Evolutionary conservation across 2,888 invertebrate species (phyloP).

Genomic region (Xanthostigma xanthostigma): DNA sequence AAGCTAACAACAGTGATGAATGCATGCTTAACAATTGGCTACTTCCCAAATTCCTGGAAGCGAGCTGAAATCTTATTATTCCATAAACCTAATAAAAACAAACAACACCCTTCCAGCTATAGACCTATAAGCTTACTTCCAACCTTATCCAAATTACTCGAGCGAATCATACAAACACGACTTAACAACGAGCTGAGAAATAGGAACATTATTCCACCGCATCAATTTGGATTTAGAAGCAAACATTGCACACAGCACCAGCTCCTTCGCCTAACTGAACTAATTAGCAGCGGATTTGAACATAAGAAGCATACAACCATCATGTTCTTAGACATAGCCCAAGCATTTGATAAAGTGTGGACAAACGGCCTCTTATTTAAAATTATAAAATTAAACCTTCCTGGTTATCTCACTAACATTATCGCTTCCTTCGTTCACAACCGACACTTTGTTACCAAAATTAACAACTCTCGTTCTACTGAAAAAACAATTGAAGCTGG

Average conservation of each 20-base stretch:
- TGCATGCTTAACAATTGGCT: too few relatives aligned
- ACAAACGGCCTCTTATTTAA: constrained; percentile 16
- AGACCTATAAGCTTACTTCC: constrained; percentile 16
- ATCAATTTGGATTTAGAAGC: constrained; percentile 19
- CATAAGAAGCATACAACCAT: constrained; percentile 13
- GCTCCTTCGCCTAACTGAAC: constrained; percentile 13
- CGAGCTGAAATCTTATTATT: constrained; percentile 11
- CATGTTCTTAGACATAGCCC: constrained; percentile 16
- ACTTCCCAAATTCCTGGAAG: constrained; percentile 15
- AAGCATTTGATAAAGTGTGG: constrained; percentile 19
- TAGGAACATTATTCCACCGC: constrained; percentile 6
- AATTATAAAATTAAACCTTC: too few relatives aligned
- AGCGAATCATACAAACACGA: constrained; percentile 9
- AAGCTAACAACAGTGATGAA: too few relatives aligned
- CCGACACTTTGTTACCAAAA: constrained; percentile 11
- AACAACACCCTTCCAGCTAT: constrained; percentile 11
- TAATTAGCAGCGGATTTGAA: constrained; percentile 12
- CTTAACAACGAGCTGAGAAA: constrained; percentile 5
- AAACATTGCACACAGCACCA: constrained; percentile 17
- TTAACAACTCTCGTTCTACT: constrained; percentile 7
- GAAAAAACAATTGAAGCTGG: constrained; percentile 12
- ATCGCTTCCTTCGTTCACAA: background rate
- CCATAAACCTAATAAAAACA: constrained; percentile 14
- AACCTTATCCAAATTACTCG: constrained; percentile 14
- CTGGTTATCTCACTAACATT: too few relatives aligned